Evolutionary conservation across 2,888 invertebrate species (phyloP).

Genomic region (Seira musarum): DNA sequence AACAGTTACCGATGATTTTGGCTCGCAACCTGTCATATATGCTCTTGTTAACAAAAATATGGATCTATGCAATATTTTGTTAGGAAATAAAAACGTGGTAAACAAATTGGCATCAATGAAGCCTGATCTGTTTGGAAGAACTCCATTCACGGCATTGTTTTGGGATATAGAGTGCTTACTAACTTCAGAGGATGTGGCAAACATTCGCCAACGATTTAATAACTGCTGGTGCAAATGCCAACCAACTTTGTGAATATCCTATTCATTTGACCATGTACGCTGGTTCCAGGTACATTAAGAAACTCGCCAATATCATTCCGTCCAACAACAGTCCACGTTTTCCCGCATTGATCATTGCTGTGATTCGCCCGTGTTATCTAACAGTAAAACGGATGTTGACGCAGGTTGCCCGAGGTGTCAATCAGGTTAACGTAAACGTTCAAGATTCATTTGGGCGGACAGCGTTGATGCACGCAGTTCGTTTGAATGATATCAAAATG

Average conservation of each 20-base stretch:
- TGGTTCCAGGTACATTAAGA: conserved; percentile 38
- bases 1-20: conserved; percentile 71
- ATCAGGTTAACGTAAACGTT: conserved; percentile 56
- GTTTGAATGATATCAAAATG: conserved; percentile 67
- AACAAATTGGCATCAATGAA: conserved; percentile 26
- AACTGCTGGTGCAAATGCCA: conserved; percentile 30
- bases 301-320: conserved; percentile 28
- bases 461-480: conserved; percentile 67
- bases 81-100: background rate
- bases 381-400: conserved; percentile 66
- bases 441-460: conserved; percentile 63
- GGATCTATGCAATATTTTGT: conserved; percentile 68
- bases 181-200: background rate
- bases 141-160: conserved; percentile 72
- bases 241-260: conserved; percentile 54
- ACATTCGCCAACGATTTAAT: conserved; percentile 37
- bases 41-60: conserved; percentile 72
- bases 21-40: conserved; percentile 72
- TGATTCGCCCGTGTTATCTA: conserved; percentile 55
- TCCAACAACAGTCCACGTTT: conserved; percentile 32
- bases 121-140: conserved; percentile 72
- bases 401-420: background rate
- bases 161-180: conserved; percentile 70
- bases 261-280: conserved; percentile 51
- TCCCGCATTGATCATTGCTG: conserved; percentile 63